A percentile compares a stretch with the other conserved stretches of the same genome.
These are phyloP conservation scores for Cheilinus undulatus DNA, from an alignment of 2,113 vertebrate genomes.

Conservation along the genomic window DNA sequence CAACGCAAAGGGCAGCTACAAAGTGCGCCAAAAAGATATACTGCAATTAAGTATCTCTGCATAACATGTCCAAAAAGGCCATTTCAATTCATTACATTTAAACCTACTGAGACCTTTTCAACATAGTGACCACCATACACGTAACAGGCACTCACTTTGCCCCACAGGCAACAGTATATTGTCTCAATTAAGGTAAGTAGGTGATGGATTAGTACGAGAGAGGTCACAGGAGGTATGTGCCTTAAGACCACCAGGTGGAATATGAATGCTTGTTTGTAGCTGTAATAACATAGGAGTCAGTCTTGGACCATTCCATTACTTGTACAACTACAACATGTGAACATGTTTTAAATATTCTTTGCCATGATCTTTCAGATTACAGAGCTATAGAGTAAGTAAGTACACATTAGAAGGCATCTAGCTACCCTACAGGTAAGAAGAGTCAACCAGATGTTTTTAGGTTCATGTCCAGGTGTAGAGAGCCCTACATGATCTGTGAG, in stretches of 20 bases:
- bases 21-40: not conserved
- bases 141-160: no score
- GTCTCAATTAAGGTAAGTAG: not conserved
- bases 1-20: not conserved
- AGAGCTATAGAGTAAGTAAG: not conserved
- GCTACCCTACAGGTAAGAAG: constrained; percentile 1
- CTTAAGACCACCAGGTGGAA: not conserved
- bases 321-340: not conserved
- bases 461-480: constrained; percentile 15
- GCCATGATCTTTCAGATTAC: constrained; percentile 1
- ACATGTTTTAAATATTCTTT: constrained; percentile 4
- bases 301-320: not conserved
- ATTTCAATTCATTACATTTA: not conserved
- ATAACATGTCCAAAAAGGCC: not conserved
- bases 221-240: constrained; percentile 2
- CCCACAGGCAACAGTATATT: constrained; percentile 2
- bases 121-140: not conserved
- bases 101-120: not conserved
- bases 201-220: not conserved
- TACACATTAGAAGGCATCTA: constrained; percentile 7
- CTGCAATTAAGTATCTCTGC: no score
- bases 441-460: constrained; percentile 32
- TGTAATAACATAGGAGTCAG: not conserved
- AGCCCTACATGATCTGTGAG: not conserved
- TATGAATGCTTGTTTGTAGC: not conserved